Percentiles rank a stretch among this genome's conserved stretches.
phyloP scores from a whole-genome alignment of 2,113 vertebrate species.

The Oreochromis tanganicae region DNA sequence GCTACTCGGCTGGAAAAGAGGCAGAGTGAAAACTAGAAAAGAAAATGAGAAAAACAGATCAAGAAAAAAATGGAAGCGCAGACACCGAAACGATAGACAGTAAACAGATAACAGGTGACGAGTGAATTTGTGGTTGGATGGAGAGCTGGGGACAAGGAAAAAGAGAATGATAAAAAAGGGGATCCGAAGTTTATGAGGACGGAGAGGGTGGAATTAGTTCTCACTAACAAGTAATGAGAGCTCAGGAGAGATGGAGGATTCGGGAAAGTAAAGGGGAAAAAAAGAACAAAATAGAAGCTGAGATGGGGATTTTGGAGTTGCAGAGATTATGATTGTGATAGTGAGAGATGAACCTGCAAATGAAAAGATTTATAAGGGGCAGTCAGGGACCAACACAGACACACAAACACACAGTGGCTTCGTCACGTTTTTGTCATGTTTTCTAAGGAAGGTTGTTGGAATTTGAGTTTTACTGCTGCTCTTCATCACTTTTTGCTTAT shows the following conservation, averaged over 20 bases:
- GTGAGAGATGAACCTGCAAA: neutral
- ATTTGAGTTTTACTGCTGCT: neutral
- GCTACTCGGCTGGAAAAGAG: slow-evolving; percentile 14
- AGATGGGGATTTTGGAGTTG: neutral
- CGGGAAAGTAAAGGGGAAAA: neutral
- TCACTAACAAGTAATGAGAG: neutral
- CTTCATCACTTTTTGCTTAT: neutral
- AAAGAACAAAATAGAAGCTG: neutral
- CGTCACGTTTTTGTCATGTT: neutral
- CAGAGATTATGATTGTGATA: neutral
- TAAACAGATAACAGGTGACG: neutral
- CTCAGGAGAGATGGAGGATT: neutral
- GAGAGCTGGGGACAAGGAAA: neutral
- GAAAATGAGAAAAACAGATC: slow-evolving; percentile 27
- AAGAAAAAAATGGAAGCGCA: neutral
- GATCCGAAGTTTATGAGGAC: neutral
- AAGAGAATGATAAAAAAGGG: neutral
- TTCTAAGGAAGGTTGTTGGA: neutral
- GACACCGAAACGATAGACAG: neutral
- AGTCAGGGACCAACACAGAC: neutral
- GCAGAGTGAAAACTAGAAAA: neutral
- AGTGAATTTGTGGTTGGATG: neutral
- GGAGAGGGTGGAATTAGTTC: neutral
- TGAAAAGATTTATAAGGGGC: neutral
- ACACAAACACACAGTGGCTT: neutral